These are phyloP conservation scores for Neelides folsomi DNA, from an alignment of 2,888 invertebrate species.

Conservation along the genomic window DNA sequence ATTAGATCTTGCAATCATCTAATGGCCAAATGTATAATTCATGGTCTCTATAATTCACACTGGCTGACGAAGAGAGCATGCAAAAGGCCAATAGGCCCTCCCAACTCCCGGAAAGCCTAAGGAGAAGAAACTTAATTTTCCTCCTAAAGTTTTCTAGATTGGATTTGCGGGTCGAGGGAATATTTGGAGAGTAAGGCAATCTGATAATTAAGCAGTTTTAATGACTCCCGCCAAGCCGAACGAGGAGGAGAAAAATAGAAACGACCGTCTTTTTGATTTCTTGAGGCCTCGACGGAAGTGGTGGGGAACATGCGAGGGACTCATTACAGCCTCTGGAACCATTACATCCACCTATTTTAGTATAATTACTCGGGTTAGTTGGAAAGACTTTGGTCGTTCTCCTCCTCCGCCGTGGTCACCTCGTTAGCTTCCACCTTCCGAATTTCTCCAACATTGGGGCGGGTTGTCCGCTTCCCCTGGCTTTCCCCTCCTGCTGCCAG, in stretches of 20 bases:
- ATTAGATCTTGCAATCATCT: slow-evolving; percentile 33
- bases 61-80: slow-evolving; percentile 27
- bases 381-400: slow-evolving; percentile 3
- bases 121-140: slow-evolving; percentile 23
- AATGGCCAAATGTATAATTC: slow-evolving; percentile 34
- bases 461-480: slow-evolving; percentile 7
- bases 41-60: slow-evolving; percentile 33
- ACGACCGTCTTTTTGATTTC: slow-evolving; percentile 33
- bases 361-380: slow-evolving; percentile 30
- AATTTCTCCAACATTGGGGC: not conserved
- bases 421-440: slow-evolving; percentile 2
- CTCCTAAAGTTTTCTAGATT: slow-evolving; percentile 16
- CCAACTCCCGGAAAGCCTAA: slow-evolving; percentile 8
- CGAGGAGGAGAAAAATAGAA: slow-evolving; percentile 19
- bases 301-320: slow-evolving; percentile 32
- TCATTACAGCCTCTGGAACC: slow-evolving; percentile 30
- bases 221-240: slow-evolving; percentile 26
- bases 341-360: slow-evolving; percentile 33
- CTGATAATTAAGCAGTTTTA: slow-evolving; percentile 34
- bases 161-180: not conserved
- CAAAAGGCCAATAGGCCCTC: slow-evolving; percentile 27
- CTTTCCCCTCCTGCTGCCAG: slow-evolving; percentile 19
- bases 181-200: slow-evolving; percentile 20
- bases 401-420: not conserved
- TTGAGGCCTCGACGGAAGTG: slow-evolving; percentile 29